phyloP scores from a whole-genome alignment of 2,888 invertebrate species.

The Nomada ferruginata region DNA sequence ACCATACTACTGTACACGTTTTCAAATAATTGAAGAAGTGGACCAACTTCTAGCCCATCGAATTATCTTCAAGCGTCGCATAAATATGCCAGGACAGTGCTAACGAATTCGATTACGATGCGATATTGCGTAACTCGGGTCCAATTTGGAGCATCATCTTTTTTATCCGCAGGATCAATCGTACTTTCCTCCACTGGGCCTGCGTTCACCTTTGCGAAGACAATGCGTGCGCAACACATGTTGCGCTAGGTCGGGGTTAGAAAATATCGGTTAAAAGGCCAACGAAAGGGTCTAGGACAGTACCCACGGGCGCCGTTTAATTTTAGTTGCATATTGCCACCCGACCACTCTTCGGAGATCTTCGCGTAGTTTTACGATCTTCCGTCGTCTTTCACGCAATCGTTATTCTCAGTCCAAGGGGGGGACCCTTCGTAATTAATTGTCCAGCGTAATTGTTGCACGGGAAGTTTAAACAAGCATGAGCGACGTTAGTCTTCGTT shows the following conservation, averaged over 20 bases:
- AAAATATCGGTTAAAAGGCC: conserved; percentile 58
- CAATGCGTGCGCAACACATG: conserved; percentile 27
- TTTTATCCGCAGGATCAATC: neutral
- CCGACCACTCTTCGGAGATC: neutral
- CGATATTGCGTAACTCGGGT: conserved; percentile 37
- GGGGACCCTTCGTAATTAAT: neutral
- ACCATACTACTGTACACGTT: neutral
- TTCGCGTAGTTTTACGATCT: neutral
- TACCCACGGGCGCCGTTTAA: conserved; percentile 27
- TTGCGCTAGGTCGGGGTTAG: conserved; percentile 53
- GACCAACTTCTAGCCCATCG: conserved; percentile 21
- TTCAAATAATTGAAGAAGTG: conserved; percentile 1
- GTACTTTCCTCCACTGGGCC: neutral
- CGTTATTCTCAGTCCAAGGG: neutral
- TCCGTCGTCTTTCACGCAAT: neutral
- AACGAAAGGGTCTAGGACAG: conserved; percentile 60
- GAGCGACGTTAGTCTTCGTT: neutral
- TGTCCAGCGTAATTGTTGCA: neutral
- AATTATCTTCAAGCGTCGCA: conserved; percentile 28
- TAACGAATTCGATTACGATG: conserved; percentile 27
- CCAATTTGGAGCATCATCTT: conserved; percentile 20
- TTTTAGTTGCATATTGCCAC: conserved; percentile 28
- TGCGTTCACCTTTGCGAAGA: neutral
- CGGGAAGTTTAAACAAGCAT: neutral
- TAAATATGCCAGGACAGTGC: conserved; percentile 26